These are phyloP conservation scores for Chrysolina haemoptera DNA, from an alignment of 2,888 invertebrate species.

Conservation along the genomic window DNA sequence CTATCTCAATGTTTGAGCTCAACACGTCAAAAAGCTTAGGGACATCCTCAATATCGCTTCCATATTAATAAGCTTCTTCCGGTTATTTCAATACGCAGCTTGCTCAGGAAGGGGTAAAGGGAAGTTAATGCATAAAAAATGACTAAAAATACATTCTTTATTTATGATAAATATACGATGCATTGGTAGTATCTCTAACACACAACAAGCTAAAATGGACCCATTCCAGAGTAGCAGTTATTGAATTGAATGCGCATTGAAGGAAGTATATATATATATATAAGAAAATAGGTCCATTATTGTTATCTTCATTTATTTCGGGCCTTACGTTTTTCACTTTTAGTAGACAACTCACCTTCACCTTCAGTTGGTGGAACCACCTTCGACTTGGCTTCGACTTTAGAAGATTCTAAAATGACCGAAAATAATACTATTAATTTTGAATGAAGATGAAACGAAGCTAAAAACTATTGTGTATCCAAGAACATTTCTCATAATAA, in stretches of 20 bases:
- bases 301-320: slow-evolving; percentile 42
- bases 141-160: slow-evolving; percentile 45
- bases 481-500: too few relatives aligned
- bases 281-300: slow-evolving; percentile 40
- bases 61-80: slow-evolving; percentile 41
- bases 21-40: not conserved
- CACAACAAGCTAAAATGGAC: slow-evolving; percentile 38
- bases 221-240: slow-evolving; percentile 36
- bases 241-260: slow-evolving; percentile 17
- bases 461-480: too few relatives aligned
- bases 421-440: slow-evolving; percentile 30
- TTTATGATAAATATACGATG: slow-evolving; percentile 42
- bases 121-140: slow-evolving; percentile 42
- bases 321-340: slow-evolving; percentile 43
- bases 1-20: slow-evolving; percentile 2
- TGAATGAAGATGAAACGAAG: too few relatives aligned
- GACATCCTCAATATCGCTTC: not conserved
- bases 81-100: slow-evolving; percentile 6
- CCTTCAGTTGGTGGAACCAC: slow-evolving; percentile 46
- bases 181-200: slow-evolving; percentile 30
- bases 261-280: slow-evolving; percentile 27
- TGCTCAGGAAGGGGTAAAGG: slow-evolving; percentile 21
- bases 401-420: slow-evolving; percentile 46
- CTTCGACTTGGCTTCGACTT: slow-evolving; percentile 62
- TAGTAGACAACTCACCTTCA: slow-evolving; percentile 48